Base-by-base conservation (phyloP, 1,140 invertebrate genomes). In the Nautilus pompilius region DNA sequence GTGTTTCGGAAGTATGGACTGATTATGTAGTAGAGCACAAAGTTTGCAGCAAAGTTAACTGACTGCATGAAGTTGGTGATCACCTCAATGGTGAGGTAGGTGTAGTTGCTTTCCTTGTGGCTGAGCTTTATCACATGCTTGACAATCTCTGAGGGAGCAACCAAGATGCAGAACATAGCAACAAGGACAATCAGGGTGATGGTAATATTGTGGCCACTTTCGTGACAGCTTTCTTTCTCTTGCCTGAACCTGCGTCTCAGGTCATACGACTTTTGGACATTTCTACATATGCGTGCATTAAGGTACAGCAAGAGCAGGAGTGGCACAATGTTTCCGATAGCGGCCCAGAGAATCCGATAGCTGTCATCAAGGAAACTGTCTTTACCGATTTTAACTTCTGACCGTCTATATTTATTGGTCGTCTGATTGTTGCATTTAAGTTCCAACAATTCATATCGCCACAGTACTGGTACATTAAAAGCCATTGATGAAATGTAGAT, bases 401-500 rank as follows among this genome's bases (percentile, higher is more conserved):
- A 34, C 33, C 65, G 41, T 2, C 62, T 60, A 29, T 65, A 71
- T 4, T 59, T 51, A 26, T 48, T 46, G 1, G 53, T 32, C 15
- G 64, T 66, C 26, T 33, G 58, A 58, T 73, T 69, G 46, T 61
- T 54, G 29, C 5, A 51, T 49, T 36, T 71, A 73, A 67, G 58
- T 5, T 66, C 61, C 17, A 60, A 46, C 22, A 75, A 62, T 49
- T 75, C 63, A 59, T 77, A 80, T 15, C 78, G 60, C 77, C 77
- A 81, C 56, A 80, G 65, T 2, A 79, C 74, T 1, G 80, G 80
- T 53, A 80, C 69, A 66, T 81, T 81, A 62, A 81, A 78, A 17
- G 70, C 24, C 29, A 73, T 63, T 1, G 77, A 79, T 5, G 78
- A 59, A 22, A 81, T 60, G 58, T 75, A 77, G 4, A 80, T 74